Evolutionary conservation across 1,140 invertebrate genomes (phyloP), one percentile per base, ranked within the genome.

Genomic region (Saxidomus purpurata): DNA sequence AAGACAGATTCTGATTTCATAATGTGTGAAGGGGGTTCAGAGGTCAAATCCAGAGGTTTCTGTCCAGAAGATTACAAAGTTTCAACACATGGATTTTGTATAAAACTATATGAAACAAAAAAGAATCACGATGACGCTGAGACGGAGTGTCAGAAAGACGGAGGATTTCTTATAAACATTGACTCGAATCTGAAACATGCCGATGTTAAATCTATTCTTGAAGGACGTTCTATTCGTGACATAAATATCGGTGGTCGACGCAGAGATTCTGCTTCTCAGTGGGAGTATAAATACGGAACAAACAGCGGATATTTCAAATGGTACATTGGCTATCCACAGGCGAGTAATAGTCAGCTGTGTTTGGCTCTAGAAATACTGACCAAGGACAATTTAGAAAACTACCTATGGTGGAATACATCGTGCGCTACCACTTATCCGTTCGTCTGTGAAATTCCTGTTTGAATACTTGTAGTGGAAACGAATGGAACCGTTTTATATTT

Each of bases 61-160:
- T 79, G 76, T 34, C 76, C 31, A 3, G 4, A 1, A 31, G 31
- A 8, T 19, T 79, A 52, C 22, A 31, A 79, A 17, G 2, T 55
- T 3, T 59, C 76, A 55, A 55, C 47, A 22, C 55, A 79, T 34
- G 49, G 76, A 55, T 55, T 52, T 38, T 79, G 76, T 55, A 36
- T 79, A 52, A 79, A 79, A 55, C 28, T 79, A 36, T 49, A 49
- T 49, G 31, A 34, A 34, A 52, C 25, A 55, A 2, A 17, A 55
- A 79, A 79, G 34, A 6, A 15, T 34, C 28, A 52, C 25, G 47
- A 52, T 19, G 76, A 79, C 17, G 76, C 76, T 36, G 25, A 79
- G 17, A 36, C 4, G 4, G 17, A 3, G 8, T 79, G 76, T 36
- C 2, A 79, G 19, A 3, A 55, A 34, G 76, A 52, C 9, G 76